phyloP scores from a whole-genome alignment of 92 coral and sea anemone species.

The Palythoa grandiflora region DNA sequence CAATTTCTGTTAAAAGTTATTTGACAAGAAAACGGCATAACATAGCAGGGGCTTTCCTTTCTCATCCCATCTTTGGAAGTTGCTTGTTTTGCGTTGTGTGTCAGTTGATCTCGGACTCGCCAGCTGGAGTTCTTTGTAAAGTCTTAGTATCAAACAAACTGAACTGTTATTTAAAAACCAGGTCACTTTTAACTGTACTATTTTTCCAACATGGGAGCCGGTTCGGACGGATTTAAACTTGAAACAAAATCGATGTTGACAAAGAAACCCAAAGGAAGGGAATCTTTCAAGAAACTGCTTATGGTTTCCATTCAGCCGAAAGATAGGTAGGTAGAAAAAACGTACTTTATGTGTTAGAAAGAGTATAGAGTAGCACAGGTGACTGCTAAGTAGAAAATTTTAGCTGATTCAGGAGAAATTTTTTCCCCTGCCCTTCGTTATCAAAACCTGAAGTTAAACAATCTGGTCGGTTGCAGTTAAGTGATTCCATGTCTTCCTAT shows the following conservation, averaged over 20 bases:
- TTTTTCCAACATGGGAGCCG: conserved; percentile 79
- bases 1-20: neutral
- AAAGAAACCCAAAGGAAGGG: conserved; percentile 49
- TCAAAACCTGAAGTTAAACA: neutral
- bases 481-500: no score
- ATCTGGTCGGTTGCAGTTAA: neutral
- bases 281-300: conserved; percentile 67
- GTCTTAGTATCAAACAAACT: neutral
- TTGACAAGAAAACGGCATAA: conserved; percentile 17
- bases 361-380: neutral
- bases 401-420: neutral
- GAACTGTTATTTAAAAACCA: neutral
- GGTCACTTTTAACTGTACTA: neutral
- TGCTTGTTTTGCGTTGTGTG: neutral
- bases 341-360: neutral
- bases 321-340: conserved; percentile 81
- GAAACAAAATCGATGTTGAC: conserved; percentile 79
- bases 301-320: conserved; percentile 78
- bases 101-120: neutral
- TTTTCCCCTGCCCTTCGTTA: neutral
- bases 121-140: neutral
- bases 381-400: neutral
- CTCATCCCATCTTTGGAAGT: neutral
- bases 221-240: conserved; percentile 70
- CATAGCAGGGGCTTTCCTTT: conserved; percentile 9